These are phyloP conservation scores for Benitochromis conjunctus DNA, from an alignment of 2,113 vertebrate genomes.

Conservation along the genomic window DNA sequence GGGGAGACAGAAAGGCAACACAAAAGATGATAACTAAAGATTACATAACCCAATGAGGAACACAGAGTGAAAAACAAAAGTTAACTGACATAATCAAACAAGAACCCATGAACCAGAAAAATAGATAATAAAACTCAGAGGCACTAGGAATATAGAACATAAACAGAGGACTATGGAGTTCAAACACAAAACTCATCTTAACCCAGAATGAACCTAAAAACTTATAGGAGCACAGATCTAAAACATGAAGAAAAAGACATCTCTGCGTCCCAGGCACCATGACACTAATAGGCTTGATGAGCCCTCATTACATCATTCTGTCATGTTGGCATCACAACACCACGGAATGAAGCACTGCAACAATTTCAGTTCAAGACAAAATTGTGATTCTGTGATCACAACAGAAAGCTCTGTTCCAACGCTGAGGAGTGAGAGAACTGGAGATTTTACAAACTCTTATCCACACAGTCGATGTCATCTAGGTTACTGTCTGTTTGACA, in stretches of 20 bases:
- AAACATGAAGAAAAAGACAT: background rate
- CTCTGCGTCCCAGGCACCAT: background rate
- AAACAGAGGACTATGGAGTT: background rate
- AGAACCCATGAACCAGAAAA: background rate
- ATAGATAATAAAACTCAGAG: background rate
- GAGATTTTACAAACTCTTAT: background rate
- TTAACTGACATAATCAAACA: background rate
- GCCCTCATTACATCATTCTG: background rate
- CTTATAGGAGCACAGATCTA: background rate
- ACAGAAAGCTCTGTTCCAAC: background rate
- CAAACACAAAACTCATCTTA: background rate
- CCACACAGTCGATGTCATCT: accelerated
- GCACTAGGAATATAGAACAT: background rate
- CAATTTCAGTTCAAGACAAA: background rate
- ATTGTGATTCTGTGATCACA: background rate
- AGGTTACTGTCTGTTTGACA: background rate
- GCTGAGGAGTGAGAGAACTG: background rate
- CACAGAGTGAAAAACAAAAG: background rate
- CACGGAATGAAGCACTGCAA: background rate
- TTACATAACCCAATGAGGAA: too few species aligned
- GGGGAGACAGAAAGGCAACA: background rate
- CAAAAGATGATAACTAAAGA: too few species aligned
- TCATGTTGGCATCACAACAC: background rate
- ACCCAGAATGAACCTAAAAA: background rate
- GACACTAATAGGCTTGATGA: background rate